Evolutionary conservation across 2,797 vertebrate species (phyloP).

Genomic region (Macroramphosus scolopax): DNA sequence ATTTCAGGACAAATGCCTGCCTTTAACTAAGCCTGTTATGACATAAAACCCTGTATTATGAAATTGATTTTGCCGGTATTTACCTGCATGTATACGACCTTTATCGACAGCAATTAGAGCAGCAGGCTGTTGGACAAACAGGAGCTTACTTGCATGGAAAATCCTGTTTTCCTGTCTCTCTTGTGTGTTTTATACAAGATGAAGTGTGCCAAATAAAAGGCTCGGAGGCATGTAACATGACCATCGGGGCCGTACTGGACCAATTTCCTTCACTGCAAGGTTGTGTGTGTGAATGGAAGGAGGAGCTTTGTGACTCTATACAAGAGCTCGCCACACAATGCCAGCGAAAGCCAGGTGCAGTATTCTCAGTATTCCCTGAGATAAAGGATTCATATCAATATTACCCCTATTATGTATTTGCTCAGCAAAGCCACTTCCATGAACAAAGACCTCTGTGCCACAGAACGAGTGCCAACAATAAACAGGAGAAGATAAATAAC

Average conservation of each 20-base stretch:
- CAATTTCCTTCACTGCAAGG: constrained; percentile 73
- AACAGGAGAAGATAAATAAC: neutral
- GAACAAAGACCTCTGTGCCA: constrained; percentile 6
- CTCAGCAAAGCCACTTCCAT: too few relatives aligned
- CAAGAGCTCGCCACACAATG: constrained; percentile 76
- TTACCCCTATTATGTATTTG: too few relatives aligned
- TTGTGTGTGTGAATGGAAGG: constrained; percentile 78
- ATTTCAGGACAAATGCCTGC: neutral
- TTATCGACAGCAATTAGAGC: too few relatives aligned
- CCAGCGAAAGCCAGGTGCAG: constrained; percentile 43
- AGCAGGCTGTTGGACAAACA: constrained; percentile 38
- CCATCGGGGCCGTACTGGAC: constrained; percentile 73
- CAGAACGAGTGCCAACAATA: too few relatives aligned
- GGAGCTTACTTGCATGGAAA: constrained; percentile 33
- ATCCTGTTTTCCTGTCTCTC: constrained; percentile 43
- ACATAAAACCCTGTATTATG: too few relatives aligned
- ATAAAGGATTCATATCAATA: too few relatives aligned
- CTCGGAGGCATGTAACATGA: constrained; percentile 76
- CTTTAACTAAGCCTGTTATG: constrained; percentile 7
- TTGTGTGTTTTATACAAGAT: constrained; percentile 69
- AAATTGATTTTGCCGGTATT: too few relatives aligned
- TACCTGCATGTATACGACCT: too few relatives aligned
- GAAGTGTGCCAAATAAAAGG: constrained; percentile 79
- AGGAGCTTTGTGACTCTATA: constrained; percentile 72
- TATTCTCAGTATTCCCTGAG: constrained; percentile 30